phyloP scores from a whole-genome alignment of 2,797 vertebrate species.

The Helicolenus hilgendorfi region DNA sequence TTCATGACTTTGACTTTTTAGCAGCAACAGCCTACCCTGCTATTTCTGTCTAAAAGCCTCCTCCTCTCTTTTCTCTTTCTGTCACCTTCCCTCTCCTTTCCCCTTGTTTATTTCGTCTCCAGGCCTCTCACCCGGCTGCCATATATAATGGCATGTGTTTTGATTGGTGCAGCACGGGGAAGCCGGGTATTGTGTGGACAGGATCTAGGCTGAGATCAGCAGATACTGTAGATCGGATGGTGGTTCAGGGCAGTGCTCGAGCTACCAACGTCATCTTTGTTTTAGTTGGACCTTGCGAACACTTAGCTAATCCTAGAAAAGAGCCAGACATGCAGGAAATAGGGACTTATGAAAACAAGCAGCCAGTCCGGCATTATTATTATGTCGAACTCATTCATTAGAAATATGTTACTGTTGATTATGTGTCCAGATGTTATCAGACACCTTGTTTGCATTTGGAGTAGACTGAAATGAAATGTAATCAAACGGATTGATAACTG shows the following conservation, averaged over 20 bases:
- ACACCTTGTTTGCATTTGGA: slow-evolving; percentile 48
- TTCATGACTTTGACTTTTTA: slow-evolving; percentile 52
- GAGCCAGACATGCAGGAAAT: slow-evolving; percentile 84
- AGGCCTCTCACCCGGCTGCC: slow-evolving; percentile 55
- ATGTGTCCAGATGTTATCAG: slow-evolving; percentile 67
- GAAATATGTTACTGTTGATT: slow-evolving; percentile 72
- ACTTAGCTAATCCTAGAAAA: slow-evolving; percentile 83
- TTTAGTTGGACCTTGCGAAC: slow-evolving; percentile 87
- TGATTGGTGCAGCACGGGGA: slow-evolving; percentile 83
- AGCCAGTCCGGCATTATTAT: slow-evolving; percentile 62
- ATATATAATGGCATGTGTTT: slow-evolving; percentile 80
- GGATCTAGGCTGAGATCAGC: slow-evolving; percentile 89
- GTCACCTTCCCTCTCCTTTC: slow-evolving; percentile 55
- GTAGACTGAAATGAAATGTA: slow-evolving; percentile 24
- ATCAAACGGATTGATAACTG: slow-evolving; percentile 7
- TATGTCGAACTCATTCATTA: slow-evolving; percentile 71
- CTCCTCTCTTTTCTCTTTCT: slow-evolving; percentile 34
- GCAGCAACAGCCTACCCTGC: slow-evolving; percentile 6
- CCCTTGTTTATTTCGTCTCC: slow-evolving; percentile 62
- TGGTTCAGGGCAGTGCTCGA: slow-evolving; percentile 71
- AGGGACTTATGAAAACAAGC: slow-evolving; percentile 85
- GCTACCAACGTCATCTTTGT: slow-evolving; percentile 83
- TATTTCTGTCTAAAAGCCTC: slow-evolving; percentile 25
- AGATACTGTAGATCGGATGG: slow-evolving; percentile 74
- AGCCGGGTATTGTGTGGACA: slow-evolving; percentile 90